Percentiles rank a stretch among this genome's conserved stretches.
These are phyloP conservation scores for Argentina silus DNA, from an alignment of 2,797 vertebrate species.

Conservation along the genomic window DNA sequence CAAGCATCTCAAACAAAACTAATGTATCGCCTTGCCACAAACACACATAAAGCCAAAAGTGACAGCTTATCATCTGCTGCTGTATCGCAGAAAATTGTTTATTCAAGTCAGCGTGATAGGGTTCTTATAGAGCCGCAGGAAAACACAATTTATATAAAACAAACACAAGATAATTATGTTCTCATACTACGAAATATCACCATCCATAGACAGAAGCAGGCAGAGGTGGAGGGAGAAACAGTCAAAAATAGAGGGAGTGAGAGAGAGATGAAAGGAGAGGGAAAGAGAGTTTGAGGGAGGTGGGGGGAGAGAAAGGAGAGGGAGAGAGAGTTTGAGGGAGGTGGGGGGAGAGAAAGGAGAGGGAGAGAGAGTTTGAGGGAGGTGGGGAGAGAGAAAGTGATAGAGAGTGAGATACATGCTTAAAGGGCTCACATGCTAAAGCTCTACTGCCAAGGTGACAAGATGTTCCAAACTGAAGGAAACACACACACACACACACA, in stretches of 20 bases:
- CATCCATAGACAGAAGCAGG: constrained; percentile 22
- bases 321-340: not conserved
- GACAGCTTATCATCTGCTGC: constrained; percentile 63
- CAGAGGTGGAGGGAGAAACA: constrained; percentile 45
- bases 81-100: constrained; percentile 71
- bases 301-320: not conserved
- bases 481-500: not conserved
- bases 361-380: not conserved
- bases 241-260: constrained; percentile 40
- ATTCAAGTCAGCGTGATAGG: constrained; percentile 60
- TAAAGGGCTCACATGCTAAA: not conserved
- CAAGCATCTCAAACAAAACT: constrained; percentile 80
- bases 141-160: constrained; percentile 5
- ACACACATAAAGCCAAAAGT: constrained; percentile 66
- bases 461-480: not conserved
- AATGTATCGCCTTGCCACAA: constrained; percentile 74
- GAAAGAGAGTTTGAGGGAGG: constrained; percentile 11
- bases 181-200: not conserved
- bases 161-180: not conserved
- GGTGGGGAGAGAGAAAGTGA: not conserved
- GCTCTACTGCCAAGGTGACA: not conserved
- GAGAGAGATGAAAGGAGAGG: constrained; percentile 30
- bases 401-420: not conserved
- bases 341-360: not conserved
- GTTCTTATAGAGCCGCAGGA: constrained; percentile 57